Evolutionary conservation across 2,888 invertebrate species (phyloP).

Genomic region (Drosophila putrida): DNA sequence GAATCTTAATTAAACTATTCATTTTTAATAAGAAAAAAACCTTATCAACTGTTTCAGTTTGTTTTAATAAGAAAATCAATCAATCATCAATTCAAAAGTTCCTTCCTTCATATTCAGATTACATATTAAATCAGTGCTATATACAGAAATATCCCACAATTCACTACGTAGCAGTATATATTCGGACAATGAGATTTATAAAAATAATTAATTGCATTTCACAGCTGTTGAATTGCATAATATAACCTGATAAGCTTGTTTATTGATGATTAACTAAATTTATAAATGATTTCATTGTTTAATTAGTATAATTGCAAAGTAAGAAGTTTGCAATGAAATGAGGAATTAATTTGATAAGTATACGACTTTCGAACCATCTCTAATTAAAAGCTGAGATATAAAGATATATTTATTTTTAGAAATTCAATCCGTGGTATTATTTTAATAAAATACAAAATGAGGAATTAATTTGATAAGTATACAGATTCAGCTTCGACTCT

Average conservation of each 20-base stretch:
- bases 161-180: background rate
- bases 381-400: constrained; percentile 5
- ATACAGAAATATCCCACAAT: constrained; percentile 1
- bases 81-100: no score
- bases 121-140: background rate
- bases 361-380: background rate
- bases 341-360: background rate
- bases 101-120: background rate
- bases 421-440: background rate
- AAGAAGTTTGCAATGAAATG: background rate
- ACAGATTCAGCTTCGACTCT: no score
- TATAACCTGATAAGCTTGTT: constrained; percentile 13
- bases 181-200: background rate
- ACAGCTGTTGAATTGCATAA: constrained; percentile 11
- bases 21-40: no score
- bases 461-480: background rate
- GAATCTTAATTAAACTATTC: no score
- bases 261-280: constrained; percentile 19
- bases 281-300: constrained; percentile 26
- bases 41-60: no score
- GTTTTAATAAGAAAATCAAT: no score
- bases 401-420: background rate
- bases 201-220: constrained; percentile 4
- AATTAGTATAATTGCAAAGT: background rate
- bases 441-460: no score